Evolutionary conservation across 2,113 vertebrate species (phyloP).

Genomic region (Drymodes brunneopygia): DNA sequence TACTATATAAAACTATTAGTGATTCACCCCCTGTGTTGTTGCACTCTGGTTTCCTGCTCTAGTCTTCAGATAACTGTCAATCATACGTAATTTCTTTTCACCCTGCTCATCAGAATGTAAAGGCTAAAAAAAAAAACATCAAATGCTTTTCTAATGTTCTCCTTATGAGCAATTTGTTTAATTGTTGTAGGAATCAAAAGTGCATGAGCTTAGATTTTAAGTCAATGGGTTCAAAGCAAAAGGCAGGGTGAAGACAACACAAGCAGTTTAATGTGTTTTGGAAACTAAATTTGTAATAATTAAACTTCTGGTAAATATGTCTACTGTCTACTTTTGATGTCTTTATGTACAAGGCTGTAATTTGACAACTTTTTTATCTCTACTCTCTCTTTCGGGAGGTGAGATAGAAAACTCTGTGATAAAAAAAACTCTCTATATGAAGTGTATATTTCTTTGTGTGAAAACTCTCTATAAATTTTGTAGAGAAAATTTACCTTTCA

Average conservation of each 20-base stretch:
- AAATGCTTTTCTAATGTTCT: background rate
- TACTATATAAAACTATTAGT: background rate
- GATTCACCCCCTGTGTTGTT: fast-evolving
- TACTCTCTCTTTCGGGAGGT: background rate
- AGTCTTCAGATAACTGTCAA: background rate
- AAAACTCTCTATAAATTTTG: background rate
- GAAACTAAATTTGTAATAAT: background rate
- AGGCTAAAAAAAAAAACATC: background rate
- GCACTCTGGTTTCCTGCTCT: background rate
- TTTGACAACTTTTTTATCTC: background rate
- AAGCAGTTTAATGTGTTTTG: background rate
- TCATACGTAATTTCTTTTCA: background rate
- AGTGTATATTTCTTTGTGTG: too few relatives aligned
- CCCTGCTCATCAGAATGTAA: background rate
- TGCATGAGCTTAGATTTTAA: background rate
- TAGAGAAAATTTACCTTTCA: background rate
- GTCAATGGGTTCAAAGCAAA: background rate
- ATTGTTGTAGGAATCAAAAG: background rate
- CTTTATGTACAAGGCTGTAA: background rate
- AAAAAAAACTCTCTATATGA: too few relatives aligned
- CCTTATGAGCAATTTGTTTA: background rate
- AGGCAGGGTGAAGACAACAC: background rate
- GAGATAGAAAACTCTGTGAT: background rate
- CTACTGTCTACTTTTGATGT: background rate
- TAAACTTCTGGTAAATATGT: background rate